Evolutionary conservation across 2,797 vertebrate genomes (phyloP), one percentile per base, ranked within the genome.

Genomic region (Sus cebifrons): DNA sequence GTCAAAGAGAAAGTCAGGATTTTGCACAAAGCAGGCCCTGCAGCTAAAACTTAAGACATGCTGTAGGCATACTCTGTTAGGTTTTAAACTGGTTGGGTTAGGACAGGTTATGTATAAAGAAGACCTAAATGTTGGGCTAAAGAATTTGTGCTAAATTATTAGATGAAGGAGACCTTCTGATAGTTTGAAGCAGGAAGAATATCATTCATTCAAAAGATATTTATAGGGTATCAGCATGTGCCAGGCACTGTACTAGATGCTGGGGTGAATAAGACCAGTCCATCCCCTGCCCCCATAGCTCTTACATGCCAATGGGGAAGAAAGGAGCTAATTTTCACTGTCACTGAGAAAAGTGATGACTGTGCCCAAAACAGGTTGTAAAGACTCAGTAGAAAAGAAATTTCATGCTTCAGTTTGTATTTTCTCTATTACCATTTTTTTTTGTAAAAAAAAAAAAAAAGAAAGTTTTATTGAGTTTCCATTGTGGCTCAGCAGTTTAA

Each of bases 171-270:
- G 56, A 71, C n/a, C 16, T n/a, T 17, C 0, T 70, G 7, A 58
- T 71, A 60, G 32, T 40, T 79, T 68, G 32, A 89, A 84, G 68
- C 40, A 87, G 5, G 32, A 44, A 94, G 27, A 56, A 5, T 49
- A 29, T 18, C 29, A 78, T 62, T 83, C 27, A 67, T 78, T 87
- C 49, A 89, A 75, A n/a, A 96, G 83, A 52, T 88, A 88, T 54
- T 64, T 89, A 8, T 21, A 23, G 9, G 0, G 6, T 54, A 20
- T 86, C 36, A 75, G 15, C 36, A 2, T 52, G 62, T 60, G 14
- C 67, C 29, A 54, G 32, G 29, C 16, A 23, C 32, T 64, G 25
- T 54, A 25, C 32, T 68, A 40, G 75, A 65, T 13, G 4, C 5
- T 54, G 20, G 3, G 16, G 54, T 77, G 36, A 52, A 54, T 32